A percentile compares a stretch with the other conserved stretches of the same genome.
Conservation (phyloP, 2,888 invertebrate species). For the Anagyrus pseudococci region DNA sequence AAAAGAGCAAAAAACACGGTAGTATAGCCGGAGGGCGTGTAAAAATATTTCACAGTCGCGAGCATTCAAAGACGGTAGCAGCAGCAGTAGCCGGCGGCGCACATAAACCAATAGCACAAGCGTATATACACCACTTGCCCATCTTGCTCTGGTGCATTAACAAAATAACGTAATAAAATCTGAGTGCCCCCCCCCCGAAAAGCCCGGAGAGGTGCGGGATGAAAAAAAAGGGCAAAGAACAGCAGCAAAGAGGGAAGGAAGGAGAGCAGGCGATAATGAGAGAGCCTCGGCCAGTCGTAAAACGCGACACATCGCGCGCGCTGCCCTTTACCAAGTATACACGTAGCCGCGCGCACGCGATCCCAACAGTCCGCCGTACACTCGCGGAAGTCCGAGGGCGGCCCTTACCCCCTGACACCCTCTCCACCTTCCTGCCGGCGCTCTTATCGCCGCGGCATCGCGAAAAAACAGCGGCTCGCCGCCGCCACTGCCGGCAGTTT, state of each 20-base stretch:
- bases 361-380: too few relatives aligned
- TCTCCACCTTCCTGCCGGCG: too few relatives aligned
- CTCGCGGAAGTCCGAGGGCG: constrained; percentile 12
- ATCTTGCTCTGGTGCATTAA: constrained; percentile 53
- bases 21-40: too few relatives aligned
- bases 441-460: constrained; percentile 12
- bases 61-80: too few relatives aligned
- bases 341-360: too few relatives aligned
- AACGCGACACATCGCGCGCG: constrained; percentile 53
- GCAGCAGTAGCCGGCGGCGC: too few relatives aligned
- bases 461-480: constrained; percentile 5
- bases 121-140: constrained; percentile 41
- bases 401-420: constrained; percentile 1
- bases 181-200: constrained; percentile 45
- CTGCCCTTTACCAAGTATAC: too few relatives aligned
- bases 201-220: neutral
- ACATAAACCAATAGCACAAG: too few relatives aligned
- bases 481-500: constrained; percentile 7
- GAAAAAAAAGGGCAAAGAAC: constrained; percentile 14
- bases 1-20: too few relatives aligned
- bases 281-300: constrained; percentile 47
- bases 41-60: too few relatives aligned
- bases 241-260: neutral
- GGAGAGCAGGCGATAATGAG: neutral
- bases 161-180: constrained; percentile 60